Evolutionary conservation across 2,888 invertebrate species (phyloP).

Genomic region (Luperina nickerlii): DNA sequence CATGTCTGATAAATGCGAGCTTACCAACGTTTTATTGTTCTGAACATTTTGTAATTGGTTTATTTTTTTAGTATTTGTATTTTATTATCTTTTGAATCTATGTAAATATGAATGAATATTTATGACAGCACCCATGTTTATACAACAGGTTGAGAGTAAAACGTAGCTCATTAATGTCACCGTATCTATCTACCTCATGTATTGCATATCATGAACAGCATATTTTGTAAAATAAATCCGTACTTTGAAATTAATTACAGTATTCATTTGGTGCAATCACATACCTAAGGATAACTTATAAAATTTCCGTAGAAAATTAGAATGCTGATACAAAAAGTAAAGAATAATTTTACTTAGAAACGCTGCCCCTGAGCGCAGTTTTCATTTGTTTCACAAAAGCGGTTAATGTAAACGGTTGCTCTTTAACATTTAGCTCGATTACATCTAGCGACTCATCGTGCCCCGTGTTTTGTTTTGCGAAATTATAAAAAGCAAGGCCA

Average conservation of each 20-base stretch:
- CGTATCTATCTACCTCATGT: background rate
- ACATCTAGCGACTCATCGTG: conserved; percentile 76
- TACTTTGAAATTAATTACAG: background rate
- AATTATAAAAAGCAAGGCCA: conserved; percentile 68
- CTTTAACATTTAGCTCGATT: conserved; percentile 85
- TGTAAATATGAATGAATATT: conserved; percentile 47
- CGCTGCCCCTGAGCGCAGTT: conserved; percentile 80
- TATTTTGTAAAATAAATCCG: background rate
- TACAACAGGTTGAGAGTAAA: conserved; percentile 25
- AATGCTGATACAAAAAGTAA: conserved; percentile 64
- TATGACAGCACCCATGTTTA: conserved; percentile 5
- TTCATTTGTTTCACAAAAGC: conserved; percentile 85
- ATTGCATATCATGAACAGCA: background rate
- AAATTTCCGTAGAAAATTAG: conserved; percentile 54
- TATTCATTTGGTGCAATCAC: background rate
- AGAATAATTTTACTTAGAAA: conserved; percentile 76
- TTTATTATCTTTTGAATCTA: conserved; percentile 28
- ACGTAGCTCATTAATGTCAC: background rate
- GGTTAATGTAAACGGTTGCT: conserved; percentile 83
- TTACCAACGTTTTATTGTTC: conserved; percentile 42
- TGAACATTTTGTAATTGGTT: conserved; percentile 11
- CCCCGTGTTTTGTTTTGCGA: conserved; percentile 71
- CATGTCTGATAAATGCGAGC: conserved; percentile 39
- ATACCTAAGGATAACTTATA: background rate
- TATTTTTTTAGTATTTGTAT: conserved; percentile 5